A percentile compares a stretch with the other conserved stretches of the same genome.
Conservation (phyloP, 2,113 vertebrate genomes). For the Pseudorhombus dupliciocellatus region DNA sequence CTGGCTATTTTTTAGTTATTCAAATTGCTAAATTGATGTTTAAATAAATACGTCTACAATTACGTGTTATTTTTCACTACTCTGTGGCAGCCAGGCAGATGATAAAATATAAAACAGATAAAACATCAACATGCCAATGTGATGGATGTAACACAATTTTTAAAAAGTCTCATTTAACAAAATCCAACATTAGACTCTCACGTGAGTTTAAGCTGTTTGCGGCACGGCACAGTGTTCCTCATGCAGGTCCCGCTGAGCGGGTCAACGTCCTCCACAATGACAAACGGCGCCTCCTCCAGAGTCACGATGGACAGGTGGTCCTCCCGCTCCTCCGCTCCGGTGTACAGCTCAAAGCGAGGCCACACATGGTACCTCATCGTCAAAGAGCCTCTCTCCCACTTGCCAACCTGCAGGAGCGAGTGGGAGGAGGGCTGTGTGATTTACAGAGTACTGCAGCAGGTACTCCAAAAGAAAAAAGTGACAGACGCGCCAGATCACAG, state of each 20-base stretch:
- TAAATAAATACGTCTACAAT: not conserved
- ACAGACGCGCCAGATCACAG: constrained; percentile 18
- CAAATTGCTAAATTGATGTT: constrained; percentile 2
- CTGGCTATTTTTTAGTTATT: constrained; percentile 1
- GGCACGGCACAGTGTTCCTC: constrained; percentile 98
- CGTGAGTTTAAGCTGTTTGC: constrained; percentile 90
- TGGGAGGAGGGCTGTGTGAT: constrained; percentile 45
- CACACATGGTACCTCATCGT: constrained; percentile 98
- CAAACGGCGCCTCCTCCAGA: constrained; percentile 96
- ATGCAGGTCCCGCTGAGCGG: constrained; percentile 98
- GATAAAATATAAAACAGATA: too few relatives aligned
- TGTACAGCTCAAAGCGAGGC: constrained; percentile 94
- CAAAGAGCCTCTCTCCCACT: constrained; percentile 95
- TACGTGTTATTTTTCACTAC: not conserved
- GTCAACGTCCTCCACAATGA: constrained; percentile 98
- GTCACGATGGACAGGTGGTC: constrained; percentile 99
- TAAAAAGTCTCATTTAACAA: not conserved
- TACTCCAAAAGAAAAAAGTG: constrained; percentile 25
- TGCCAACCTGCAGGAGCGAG: constrained; percentile 88
- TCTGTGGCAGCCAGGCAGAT: not conserved
- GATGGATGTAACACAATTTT: not conserved
- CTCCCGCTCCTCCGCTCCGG: constrained; percentile 89
- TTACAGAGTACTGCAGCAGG: constrained; percentile 32
- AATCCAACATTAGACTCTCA: constrained; percentile 43
- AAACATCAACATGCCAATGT: not conserved